Conservation (phyloP, 2,113 vertebrate species). For the Hemiprocne comata region DNA sequence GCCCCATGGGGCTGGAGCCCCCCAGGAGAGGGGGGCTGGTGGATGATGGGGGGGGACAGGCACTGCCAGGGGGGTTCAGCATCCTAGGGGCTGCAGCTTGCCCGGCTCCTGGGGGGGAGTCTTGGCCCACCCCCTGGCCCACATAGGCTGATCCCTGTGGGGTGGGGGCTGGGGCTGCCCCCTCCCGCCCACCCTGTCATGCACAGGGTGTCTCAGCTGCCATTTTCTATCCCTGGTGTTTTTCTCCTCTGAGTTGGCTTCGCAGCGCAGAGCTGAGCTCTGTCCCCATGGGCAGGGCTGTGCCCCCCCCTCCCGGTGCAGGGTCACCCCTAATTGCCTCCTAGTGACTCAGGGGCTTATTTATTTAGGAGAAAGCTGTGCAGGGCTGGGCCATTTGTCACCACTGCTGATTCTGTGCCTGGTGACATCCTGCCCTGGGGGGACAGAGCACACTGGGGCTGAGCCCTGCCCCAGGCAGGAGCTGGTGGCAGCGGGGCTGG, state of each 20-base stretch:
- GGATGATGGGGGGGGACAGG: neutral
- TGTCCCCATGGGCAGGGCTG: neutral
- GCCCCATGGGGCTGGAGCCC: neutral
- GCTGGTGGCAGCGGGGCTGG: neutral
- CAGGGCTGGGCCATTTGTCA: no score
- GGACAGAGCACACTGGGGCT: rapidly evolving
- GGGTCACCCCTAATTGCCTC: conserved; percentile 74
- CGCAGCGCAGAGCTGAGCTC: conserved; percentile 62
- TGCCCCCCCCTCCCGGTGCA: conserved; percentile 38
- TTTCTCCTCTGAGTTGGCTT: conserved; percentile 57
- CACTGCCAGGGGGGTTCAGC: neutral
- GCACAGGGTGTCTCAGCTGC: conserved; percentile 85
- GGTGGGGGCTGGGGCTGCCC: neutral
- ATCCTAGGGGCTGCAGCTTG: neutral
- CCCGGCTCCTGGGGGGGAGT: neutral
- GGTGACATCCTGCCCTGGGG: neutral
- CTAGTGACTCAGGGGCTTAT: conserved; percentile 61
- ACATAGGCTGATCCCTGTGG: neutral
- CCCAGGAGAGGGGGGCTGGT: neutral
- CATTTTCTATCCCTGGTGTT: conserved; percentile 81
- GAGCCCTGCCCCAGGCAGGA: neutral
- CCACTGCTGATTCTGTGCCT: neutral
- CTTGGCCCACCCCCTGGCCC: neutral
- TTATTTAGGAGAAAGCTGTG: neutral
- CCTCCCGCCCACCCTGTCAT: conserved; percentile 71